Evolutionary conservation across 2,797 vertebrate genomes (phyloP), one percentile per base, ranked within the genome.

Genomic region (Mormyrops attenuatus): DNA sequence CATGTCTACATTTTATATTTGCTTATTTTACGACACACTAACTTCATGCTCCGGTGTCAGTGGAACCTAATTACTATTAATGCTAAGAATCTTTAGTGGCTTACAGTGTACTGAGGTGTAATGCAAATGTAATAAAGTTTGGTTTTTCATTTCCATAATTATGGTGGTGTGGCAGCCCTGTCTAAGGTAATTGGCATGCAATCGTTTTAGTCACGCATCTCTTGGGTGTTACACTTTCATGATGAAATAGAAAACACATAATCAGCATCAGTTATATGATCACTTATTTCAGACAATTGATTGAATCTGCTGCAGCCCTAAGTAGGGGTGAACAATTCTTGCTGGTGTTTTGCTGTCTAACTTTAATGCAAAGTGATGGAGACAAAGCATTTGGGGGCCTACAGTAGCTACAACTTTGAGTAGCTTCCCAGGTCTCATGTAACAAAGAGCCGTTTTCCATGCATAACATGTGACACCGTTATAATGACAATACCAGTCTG

Each of bases 61-160:
- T 85, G 22, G 49, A 30, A 85, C 7, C 1, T 47, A 52, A 49
- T 49, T 85, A 50, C 44, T 52, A 52, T 85, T 13, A 85, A 44
- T 26, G 44, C 44, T 85, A 22, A 7, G 9, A 85, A 52, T 85
- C 44, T 26, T 85, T 50, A 44, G 82, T 50, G n/a, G 47, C 41
- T 49, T 52, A 52, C 44, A 49, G 44, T 49, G 44, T 85, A 47
- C 22, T 49, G 82, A 50, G 82, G 82, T 52, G n/a, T 17, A 50
- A 85, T 52, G 47, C 44, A 85, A 52, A 49, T 52, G 47, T 50
- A 49, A 47, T 85, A 85, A 85, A 49, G 47, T 85, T 84, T 49
- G 44, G 80, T 49, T 84, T 85, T 85, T 85, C 44, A 26, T 85
- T 85, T 85, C 13, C 47, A 47, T 85, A 52, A 85, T 85, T 85